These are phyloP conservation scores for Bergia sp. DNA, from an alignment of 92 coral and sea anemone genomes.

Conservation along the genomic window DNA sequence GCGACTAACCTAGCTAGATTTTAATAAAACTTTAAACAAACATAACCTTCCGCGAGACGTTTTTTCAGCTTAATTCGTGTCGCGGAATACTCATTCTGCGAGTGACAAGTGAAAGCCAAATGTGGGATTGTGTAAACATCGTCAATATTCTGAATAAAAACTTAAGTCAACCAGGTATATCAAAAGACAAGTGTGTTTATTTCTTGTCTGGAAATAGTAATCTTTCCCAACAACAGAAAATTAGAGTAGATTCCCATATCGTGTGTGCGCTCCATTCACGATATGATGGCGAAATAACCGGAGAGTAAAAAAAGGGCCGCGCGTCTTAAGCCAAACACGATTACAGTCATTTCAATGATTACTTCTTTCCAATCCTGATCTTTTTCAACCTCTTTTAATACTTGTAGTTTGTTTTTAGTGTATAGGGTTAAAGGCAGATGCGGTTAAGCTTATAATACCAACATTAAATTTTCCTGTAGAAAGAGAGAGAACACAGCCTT, in stretches of 20 bases:
- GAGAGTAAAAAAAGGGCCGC: not conserved
- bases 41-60: constrained; percentile 52
- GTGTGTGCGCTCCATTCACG: not conserved
- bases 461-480: not conserved
- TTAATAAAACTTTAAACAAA: constrained; percentile 74
- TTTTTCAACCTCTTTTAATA: not conserved
- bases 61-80: constrained; percentile 69
- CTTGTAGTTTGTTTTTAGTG: constrained; percentile 16
- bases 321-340: constrained; percentile 21
- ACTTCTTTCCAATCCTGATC: constrained; percentile 27
- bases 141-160: constrained; percentile 68
- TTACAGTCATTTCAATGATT: constrained; percentile 28
- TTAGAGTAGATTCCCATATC: constrained; percentile 42
- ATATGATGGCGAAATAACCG: not conserved
- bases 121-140: constrained; percentile 73
- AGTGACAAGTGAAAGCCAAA: constrained; percentile 67
- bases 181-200: constrained; percentile 69
- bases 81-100: constrained; percentile 47
- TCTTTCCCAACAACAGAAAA: constrained; percentile 40
- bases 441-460: not conserved
- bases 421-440: not conserved
- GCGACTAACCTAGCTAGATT: constrained; percentile 40
- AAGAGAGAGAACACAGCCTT: not conserved
- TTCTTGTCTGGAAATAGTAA: constrained; percentile 58
- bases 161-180: constrained; percentile 57